Percentiles rank a stretch among this genome's conserved stretches.
These are phyloP conservation scores for Bucorvus abyssinicus DNA, from an alignment of 2,797 vertebrate species.

Conservation along the genomic window DNA sequence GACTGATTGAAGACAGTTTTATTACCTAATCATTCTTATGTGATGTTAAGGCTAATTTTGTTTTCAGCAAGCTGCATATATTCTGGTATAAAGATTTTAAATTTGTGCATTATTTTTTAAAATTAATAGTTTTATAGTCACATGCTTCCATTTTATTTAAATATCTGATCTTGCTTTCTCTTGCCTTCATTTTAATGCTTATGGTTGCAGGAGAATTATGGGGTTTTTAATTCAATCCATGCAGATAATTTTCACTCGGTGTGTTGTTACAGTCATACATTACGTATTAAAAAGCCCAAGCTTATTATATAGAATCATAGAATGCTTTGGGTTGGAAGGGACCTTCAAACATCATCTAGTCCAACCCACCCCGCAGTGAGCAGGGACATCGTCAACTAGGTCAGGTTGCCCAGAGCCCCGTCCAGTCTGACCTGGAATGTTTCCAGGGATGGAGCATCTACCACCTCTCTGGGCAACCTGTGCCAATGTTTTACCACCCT, in stretches of 20 bases:
- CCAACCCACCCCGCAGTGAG: too few species aligned
- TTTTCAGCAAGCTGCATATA: slow-evolving; percentile 6
- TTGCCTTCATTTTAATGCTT: neutral
- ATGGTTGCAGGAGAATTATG: neutral
- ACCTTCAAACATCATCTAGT: too few species aligned
- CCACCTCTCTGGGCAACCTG: too few species aligned
- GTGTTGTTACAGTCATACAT: neutral
- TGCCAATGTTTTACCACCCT: too few species aligned
- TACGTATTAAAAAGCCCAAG: neutral
- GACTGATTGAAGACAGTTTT: slow-evolving; percentile 5
- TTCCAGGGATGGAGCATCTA: too few species aligned
- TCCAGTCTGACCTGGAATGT: too few species aligned
- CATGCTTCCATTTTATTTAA: neutral
- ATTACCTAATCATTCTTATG: neutral
- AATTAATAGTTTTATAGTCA: neutral
- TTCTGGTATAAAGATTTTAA: neutral
- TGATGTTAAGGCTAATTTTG: neutral
- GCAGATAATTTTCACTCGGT: neutral
- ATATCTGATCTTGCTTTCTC: neutral
- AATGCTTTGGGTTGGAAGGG: too few species aligned
- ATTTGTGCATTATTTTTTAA: slow-evolving; percentile 1
- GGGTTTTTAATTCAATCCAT: neutral
- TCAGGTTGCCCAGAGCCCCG: too few species aligned
- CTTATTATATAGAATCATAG: too few species aligned
- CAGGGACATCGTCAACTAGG: too few species aligned